Percentiles rank a stretch among this genome's conserved stretches.
Evolutionary conservation across 2,797 vertebrate genomes (phyloP).

Genomic region (Chromobotia macracanthus): DNA sequence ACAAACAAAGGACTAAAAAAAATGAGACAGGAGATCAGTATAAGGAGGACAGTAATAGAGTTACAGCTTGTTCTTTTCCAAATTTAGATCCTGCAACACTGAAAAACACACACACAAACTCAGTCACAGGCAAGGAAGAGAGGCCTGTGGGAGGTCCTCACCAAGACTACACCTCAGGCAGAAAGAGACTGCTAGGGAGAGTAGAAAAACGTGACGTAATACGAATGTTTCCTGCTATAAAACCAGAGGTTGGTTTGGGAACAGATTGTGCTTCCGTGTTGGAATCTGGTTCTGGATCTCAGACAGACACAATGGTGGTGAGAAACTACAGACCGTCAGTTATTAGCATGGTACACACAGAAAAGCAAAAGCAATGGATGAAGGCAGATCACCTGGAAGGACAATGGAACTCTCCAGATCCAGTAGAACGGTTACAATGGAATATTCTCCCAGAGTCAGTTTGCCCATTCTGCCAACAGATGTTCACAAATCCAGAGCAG

Average conservation of each 20-base stretch:
- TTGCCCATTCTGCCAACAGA: slow-evolving; percentile 60
- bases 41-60: slow-evolving; percentile 25
- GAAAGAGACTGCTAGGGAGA: not conserved
- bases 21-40: slow-evolving; percentile 17
- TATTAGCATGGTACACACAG: slow-evolving; percentile 51
- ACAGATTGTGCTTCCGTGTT: slow-evolving; percentile 22
- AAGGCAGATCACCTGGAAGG: slow-evolving; percentile 3
- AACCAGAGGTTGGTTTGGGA: slow-evolving; percentile 16
- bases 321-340: slow-evolving; percentile 44
- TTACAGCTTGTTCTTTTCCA: slow-evolving; percentile 32
- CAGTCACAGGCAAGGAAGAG: slow-evolving; percentile 7
- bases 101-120: slow-evolving; percentile 26
- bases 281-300: slow-evolving; percentile 28
- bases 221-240: not conserved
- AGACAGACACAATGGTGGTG: not conserved
- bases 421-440: slow-evolving; percentile 3
- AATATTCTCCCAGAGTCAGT: slow-evolving; percentile 46
- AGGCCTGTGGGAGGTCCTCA: not conserved
- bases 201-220: not conserved
- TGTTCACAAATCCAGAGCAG: slow-evolving; percentile 58
- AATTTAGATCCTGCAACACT: slow-evolving; percentile 3
- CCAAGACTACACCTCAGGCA: not conserved
- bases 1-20: slow-evolving; percentile 24
- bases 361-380: slow-evolving; percentile 29
- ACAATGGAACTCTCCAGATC: slow-evolving; percentile 26